Base-by-base conservation (phyloP, 1,140 invertebrate species). In the Ptiloglossa arizonensis region DNA sequence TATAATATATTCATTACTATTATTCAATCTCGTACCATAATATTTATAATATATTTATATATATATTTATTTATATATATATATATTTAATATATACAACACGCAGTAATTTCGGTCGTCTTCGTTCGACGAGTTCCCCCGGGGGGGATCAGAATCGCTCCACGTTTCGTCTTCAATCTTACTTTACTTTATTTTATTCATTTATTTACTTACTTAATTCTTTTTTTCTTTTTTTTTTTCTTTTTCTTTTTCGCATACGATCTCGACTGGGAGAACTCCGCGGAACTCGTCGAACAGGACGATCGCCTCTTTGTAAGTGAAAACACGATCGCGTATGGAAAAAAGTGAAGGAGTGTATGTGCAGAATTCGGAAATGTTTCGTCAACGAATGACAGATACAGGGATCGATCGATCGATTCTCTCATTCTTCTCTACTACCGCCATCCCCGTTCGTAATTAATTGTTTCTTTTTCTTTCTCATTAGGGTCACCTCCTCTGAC, bases 1-100 rank as follows among this genome's bases (percentile, higher is more conserved):
- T 91, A 90, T 88, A 90, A 60, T 74, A 82, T 81, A 88, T 69
- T 87, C 83, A 85, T 87, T 86, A 90, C 81, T 90, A 80, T 87
- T 86, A 83, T 87, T 89, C 82, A 88, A 88, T 89, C 80, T 87
- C 78, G 66, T 89, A 79, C 71, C 69, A 79, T 86, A 86, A 83
- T 84, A 87, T 86, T 84, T 88, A 87, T 90, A 89, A 90, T 89
- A 87, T 89, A 85, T 80, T 78, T 82, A 80, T 77, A 71, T 77
- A 80, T 89, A 89, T 85, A 83, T 86, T 84, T 87, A 83, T 70
- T 78, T 78, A 86, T 85, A 81, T 89, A 85, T 88, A 81, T 86
- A 70, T 86, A 86, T 86, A 64, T 88, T 87, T 91, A 87, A 87
- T 92, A 91, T 91, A 91, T 91, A 92, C 90, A 91, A 89, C 88